phyloP scores from a whole-genome alignment of 2,888 invertebrate genomes.

The Stenolophus ochropezus region DNA sequence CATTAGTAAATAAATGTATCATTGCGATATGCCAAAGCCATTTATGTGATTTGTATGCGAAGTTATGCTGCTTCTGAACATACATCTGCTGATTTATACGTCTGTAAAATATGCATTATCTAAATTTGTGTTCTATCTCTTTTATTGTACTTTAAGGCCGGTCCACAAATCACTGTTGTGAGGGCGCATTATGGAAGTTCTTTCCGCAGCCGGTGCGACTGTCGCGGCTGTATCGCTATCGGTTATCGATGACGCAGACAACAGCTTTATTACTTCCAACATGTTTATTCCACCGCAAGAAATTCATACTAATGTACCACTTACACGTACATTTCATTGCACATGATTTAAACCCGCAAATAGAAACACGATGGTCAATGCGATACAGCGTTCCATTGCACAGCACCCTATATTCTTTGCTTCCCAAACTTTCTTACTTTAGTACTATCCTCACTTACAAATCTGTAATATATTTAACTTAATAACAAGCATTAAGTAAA shows the following conservation, averaged over 20 bases:
- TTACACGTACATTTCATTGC: neutral
- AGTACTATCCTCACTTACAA: too few species aligned
- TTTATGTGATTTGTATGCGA: constrained; percentile 69
- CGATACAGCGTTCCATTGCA: neutral
- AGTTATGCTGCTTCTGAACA: constrained; percentile 70
- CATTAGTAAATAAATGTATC: constrained; percentile 68
- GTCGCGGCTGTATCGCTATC: constrained; percentile 19
- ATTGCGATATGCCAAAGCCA: constrained; percentile 68
- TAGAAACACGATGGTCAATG: neutral
- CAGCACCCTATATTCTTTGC: too few species aligned
- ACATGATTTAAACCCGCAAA: neutral
- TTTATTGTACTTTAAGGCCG: constrained; percentile 71
- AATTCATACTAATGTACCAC: neutral
- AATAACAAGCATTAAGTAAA: too few species aligned
- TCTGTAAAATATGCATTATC: constrained; percentile 73
- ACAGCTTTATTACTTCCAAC: neutral
- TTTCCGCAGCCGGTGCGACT: constrained; percentile 37
- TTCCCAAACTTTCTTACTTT: too few species aligned
- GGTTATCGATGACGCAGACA: constrained; percentile 47
- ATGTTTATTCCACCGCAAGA: neutral
- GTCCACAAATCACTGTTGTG: constrained; percentile 69
- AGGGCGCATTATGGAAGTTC: constrained; percentile 58
- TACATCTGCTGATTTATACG: constrained; percentile 71
- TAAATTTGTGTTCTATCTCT: constrained; percentile 73
- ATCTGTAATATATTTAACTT: too few species aligned